Percentiles rank a stretch among this genome's conserved stretches.
phyloP scores from a whole-genome alignment of 2,113 vertebrate genomes.

The Rallus limicola region DNA sequence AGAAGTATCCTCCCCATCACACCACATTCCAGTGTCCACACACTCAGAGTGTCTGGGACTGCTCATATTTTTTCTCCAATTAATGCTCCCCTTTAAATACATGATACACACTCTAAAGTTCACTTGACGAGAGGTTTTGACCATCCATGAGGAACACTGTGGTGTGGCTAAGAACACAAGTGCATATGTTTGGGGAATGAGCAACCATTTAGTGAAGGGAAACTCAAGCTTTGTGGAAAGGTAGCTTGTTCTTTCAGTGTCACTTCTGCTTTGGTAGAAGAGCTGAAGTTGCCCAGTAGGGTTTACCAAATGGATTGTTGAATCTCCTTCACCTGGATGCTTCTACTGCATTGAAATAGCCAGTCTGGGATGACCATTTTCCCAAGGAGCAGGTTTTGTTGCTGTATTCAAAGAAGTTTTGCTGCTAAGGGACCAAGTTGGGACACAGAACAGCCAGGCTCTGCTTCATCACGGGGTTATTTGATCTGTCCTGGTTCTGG shows the following conservation, averaged over 20 bases:
- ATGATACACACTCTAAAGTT: not conserved
- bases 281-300: not conserved
- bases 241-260: not conserved
- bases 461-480: not conserved
- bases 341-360: not conserved
- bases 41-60: not conserved
- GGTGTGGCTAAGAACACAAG: not conserved
- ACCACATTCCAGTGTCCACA: no score
- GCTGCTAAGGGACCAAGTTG: not conserved
- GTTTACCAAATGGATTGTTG: not conserved
- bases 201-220: not conserved
- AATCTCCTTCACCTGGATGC: not conserved
- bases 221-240: not conserved
- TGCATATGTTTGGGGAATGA: not conserved
- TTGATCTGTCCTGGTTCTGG: no score
- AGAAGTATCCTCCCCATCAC: not conserved
- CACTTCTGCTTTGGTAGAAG: not conserved
- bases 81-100: not conserved
- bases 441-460: not conserved
- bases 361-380: not conserved
- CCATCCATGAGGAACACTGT: not conserved
- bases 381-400: not conserved
- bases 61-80: not conserved
- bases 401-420: not conserved
- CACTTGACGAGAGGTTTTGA: not conserved